These are phyloP conservation scores for Diglossa brunneiventris DNA, from an alignment of 2,113 vertebrate genomes.

Conservation along the genomic window DNA sequence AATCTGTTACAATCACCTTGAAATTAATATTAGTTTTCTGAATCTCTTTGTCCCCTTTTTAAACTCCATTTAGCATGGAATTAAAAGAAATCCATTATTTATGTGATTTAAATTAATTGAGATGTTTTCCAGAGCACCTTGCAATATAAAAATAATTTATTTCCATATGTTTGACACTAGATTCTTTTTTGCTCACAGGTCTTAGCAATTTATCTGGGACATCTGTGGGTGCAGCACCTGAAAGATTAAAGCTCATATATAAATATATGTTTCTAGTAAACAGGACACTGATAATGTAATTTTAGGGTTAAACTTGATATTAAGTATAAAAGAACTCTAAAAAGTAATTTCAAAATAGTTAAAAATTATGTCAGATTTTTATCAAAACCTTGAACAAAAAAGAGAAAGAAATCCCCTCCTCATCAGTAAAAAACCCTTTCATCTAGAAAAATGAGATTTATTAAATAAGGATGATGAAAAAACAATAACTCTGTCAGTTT, in stretches of 20 bases:
- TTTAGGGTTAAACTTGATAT: neutral
- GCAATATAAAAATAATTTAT: neutral
- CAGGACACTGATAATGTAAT: neutral
- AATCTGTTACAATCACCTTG: neutral
- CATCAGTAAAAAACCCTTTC: neutral
- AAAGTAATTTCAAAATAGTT: neutral
- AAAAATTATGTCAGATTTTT: neutral
- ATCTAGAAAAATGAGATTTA: neutral
- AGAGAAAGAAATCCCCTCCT: neutral
- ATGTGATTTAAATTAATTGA: neutral
- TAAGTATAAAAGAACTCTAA: neutral
- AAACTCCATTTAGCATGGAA: neutral
- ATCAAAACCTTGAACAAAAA: neutral
- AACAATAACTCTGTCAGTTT: neutral
- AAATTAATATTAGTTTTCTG: neutral
- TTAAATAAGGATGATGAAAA: neutral
- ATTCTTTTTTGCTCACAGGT: neutral
- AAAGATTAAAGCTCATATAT: neutral
- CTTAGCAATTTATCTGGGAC: neutral
- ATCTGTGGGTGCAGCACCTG: neutral
- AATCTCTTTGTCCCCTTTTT: neutral
- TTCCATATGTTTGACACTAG: neutral
- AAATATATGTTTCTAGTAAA: neutral
- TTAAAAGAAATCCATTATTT: neutral
- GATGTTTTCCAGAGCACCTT: neutral